A percentile compares a stretch with the other conserved stretches of the same genome.
Evolutionary conservation across 2,113 vertebrate species (phyloP).

Genomic region (Ictidomys tridecemlineatus): DNA sequence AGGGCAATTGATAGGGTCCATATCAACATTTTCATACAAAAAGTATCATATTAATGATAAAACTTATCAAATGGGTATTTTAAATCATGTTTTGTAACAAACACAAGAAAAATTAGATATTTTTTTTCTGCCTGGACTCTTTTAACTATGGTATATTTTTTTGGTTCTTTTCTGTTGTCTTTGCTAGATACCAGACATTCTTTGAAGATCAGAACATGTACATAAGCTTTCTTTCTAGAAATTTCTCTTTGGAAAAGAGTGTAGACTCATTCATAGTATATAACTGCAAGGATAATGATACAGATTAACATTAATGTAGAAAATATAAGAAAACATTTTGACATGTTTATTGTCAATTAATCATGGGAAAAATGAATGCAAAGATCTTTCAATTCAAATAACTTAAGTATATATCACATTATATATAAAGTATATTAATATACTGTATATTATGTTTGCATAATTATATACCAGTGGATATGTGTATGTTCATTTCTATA

Average conservation of each 20-base stretch:
- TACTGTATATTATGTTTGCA: background rate
- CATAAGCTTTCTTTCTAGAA: background rate
- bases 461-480: background rate
- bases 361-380: background rate
- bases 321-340: background rate
- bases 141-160: background rate
- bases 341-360: background rate
- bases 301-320: background rate
- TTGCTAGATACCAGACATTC: background rate
- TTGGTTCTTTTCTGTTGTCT: rapidly evolving
- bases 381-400: background rate
- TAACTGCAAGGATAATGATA: background rate
- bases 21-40: background rate
- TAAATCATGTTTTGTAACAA: background rate
- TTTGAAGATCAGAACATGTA: rapidly evolving
- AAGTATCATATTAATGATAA: background rate
- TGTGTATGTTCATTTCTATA: too few relatives aligned
- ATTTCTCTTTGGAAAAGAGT: background rate
- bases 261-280: background rate
- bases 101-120: background rate
- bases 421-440: background rate
- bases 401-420: background rate
- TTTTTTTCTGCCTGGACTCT: background rate
- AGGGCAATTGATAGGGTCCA: background rate
- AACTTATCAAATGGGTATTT: background rate